These are phyloP conservation scores for Colius striatus DNA, from an alignment of 2,113 vertebrate species.

Conservation along the genomic window DNA sequence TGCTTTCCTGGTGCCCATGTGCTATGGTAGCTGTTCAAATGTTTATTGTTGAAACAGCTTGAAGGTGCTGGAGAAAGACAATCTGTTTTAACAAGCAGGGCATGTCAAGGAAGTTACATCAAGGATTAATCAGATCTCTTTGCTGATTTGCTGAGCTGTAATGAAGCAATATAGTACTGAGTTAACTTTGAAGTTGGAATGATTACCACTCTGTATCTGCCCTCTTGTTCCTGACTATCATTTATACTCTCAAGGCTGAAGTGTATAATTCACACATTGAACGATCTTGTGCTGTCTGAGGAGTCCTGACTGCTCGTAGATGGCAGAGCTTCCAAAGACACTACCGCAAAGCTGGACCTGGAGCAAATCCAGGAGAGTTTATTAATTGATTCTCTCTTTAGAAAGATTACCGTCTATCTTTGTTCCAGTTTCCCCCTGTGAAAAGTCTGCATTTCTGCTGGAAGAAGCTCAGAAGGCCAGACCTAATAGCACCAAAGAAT, in stretches of 20 bases:
- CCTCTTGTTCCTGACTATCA: conserved; percentile 40
- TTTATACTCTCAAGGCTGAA: conserved; percentile 44
- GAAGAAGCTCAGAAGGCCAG: neutral
- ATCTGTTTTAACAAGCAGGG: conserved; percentile 22
- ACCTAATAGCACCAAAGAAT: neutral
- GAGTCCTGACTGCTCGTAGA: neutral
- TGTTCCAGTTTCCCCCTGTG: neutral
- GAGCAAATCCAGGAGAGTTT: conserved; percentile 52
- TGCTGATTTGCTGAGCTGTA: conserved; percentile 7
- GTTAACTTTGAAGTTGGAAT: conserved; percentile 46
- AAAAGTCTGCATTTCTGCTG: neutral
- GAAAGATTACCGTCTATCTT: conserved; percentile 17
- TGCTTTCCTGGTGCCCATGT: neutral
- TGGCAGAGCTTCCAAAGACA: conserved; percentile 35
- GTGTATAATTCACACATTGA: conserved; percentile 47
- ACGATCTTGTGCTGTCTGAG: conserved; percentile 36
- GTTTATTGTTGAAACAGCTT: conserved; percentile 7
- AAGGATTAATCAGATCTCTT: conserved; percentile 38
- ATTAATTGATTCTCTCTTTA: conserved; percentile 40
- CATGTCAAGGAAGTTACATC: conserved; percentile 35
- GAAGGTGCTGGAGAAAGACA: neutral
- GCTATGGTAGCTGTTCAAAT: conserved; percentile 9
- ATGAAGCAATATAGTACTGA: conserved; percentile 26
- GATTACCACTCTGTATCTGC: conserved; percentile 46
- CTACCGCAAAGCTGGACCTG: neutral